Conservation (phyloP, 2,888 invertebrate species). For the Platycheirus albimanus region DNA sequence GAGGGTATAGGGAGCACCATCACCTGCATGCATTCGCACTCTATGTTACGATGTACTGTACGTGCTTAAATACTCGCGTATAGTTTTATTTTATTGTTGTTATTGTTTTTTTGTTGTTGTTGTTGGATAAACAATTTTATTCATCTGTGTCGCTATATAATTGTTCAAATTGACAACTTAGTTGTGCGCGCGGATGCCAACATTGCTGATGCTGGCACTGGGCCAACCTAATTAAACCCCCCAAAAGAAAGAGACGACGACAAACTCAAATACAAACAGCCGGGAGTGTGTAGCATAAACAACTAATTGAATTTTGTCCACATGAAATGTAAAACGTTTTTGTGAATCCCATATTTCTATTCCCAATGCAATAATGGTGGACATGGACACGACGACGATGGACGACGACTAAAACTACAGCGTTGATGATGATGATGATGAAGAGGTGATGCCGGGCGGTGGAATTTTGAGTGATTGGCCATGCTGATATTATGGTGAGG, state of each 20-base stretch:
- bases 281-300: conserved; percentile 46
- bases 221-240: conserved; percentile 70
- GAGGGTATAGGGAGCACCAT: conserved; percentile 1
- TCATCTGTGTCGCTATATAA: conserved; percentile 64
- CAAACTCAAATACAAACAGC: conserved; percentile 13
- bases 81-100: conserved; percentile 41
- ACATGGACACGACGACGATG: not conserved
- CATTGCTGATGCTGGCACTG: conserved; percentile 60
- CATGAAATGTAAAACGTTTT: conserved; percentile 68
- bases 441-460: not conserved
- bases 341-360: conserved; percentile 20
- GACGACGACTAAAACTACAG: conserved; percentile 8
- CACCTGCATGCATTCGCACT: conserved; percentile 58
- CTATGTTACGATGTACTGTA: too few species aligned
- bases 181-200: conserved; percentile 55
- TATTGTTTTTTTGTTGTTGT: conserved; percentile 43
- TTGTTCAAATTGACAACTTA: conserved; percentile 73
- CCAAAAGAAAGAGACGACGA: conserved; percentile 1
- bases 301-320: conserved; percentile 72
- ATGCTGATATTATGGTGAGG: conserved; percentile 36
- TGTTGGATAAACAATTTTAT: conserved; percentile 42
- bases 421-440: too few species aligned
- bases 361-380: too few species aligned
- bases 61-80: conserved; percentile 37
- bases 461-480: conserved; percentile 64